Evolutionary conservation across 2,888 invertebrate genomes (phyloP).

Genomic region (Cecidostiba fungosa): DNA sequence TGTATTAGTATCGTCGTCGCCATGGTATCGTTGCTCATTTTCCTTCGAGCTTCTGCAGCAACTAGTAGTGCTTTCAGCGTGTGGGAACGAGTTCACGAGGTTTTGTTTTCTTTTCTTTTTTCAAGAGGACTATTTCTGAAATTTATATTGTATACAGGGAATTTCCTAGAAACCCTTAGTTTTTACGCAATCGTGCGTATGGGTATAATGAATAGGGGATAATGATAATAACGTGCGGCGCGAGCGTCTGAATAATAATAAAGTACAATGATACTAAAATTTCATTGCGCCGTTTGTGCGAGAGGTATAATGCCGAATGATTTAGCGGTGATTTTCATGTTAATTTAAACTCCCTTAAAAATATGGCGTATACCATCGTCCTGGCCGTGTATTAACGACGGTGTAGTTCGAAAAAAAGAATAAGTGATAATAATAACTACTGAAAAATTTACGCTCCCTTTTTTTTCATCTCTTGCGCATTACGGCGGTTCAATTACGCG

Average conservation of each 20-base stretch:
- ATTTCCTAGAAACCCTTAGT: neutral
- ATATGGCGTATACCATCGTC: neutral
- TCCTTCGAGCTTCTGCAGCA: constrained; percentile 11
- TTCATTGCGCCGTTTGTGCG: neutral
- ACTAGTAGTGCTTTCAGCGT: neutral
- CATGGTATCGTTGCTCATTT: constrained; percentile 35
- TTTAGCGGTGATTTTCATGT: neutral
- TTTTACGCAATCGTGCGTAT: neutral
- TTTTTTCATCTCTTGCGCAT: neutral
- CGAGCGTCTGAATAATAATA: neutral
- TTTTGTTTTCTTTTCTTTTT: neutral
- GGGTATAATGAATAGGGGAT: neutral
- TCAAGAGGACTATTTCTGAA: neutral
- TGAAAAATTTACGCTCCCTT: neutral
- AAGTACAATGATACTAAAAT: constrained; percentile 12
- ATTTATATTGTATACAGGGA: neutral
- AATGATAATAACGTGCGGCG: neutral
- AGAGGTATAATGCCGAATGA: neutral
- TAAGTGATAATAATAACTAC: neutral
- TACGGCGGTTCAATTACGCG: neutral
- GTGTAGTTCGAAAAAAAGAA: neutral
- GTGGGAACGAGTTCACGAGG: constrained; percentile 46
- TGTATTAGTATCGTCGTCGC: neutral
- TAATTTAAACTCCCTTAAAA: neutral
- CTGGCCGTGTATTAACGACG: neutral